Percentiles rank a stretch among this genome's conserved stretches.
These are phyloP conservation scores for Macrocentrus cingulum DNA, from an alignment of 1,140 invertebrate genomes.

Conservation along the genomic window DNA sequence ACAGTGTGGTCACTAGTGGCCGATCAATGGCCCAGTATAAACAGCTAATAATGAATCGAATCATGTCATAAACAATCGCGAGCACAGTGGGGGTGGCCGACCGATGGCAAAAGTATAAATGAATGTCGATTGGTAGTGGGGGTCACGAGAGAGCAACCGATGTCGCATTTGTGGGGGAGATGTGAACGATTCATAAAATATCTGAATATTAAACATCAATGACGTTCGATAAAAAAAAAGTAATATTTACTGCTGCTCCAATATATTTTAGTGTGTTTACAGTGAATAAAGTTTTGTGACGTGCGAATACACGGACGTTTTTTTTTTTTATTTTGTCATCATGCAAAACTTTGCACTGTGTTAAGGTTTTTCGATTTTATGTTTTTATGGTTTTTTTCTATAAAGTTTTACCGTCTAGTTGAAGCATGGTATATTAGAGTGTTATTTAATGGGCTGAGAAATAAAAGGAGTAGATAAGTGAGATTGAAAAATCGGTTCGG, in stretches of 20 bases:
- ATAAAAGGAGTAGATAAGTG: conserved; percentile 1
- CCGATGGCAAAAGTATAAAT: conserved; percentile 52
- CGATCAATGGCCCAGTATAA: conserved; percentile 51
- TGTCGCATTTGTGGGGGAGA: conserved; percentile 26
- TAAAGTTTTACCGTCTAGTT: no score
- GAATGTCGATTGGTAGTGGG: conserved; percentile 44
- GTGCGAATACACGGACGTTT: no score
- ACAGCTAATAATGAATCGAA: conserved; percentile 58
- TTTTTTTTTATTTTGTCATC: no score
- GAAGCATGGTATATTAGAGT: no score
- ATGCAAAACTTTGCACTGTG: no score
- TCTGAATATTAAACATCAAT: conserved; percentile 1
- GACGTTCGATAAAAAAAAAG: background rate
- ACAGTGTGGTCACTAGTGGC: conserved; percentile 37
- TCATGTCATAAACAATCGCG: conserved; percentile 52
- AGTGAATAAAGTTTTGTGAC: no score
- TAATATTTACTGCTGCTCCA: no score
- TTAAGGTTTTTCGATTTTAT: no score
- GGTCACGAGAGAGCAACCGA: conserved; percentile 32
- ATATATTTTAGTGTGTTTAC: no score
- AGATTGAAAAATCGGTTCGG: conserved; percentile 23
- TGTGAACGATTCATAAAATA: conserved; percentile 31
- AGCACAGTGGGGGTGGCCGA: conserved; percentile 6
- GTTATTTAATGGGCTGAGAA: no score
- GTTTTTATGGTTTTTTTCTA: no score